A percentile compares a stretch with the other conserved stretches of the same genome.
Conservation (phyloP, 2,888 invertebrate species). For the Melolontha melolontha region DNA sequence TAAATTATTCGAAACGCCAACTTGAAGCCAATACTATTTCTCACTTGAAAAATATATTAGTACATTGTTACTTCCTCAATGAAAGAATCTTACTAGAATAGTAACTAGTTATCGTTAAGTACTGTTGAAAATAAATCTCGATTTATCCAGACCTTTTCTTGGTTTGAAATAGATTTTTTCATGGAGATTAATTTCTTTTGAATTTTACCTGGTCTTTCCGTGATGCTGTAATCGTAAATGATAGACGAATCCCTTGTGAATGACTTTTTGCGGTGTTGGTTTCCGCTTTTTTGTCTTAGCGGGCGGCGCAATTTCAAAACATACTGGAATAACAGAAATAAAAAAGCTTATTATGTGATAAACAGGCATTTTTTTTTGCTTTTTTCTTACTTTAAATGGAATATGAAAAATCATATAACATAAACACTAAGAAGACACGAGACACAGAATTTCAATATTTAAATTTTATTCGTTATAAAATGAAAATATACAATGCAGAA, state of each 20-base stretch:
- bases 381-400: slow-evolving; percentile 5
- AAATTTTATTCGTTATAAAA: background rate
- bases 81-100: no score
- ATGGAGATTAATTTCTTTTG: background rate
- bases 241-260: slow-evolving; percentile 46
- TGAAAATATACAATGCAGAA: background rate
- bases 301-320: slow-evolving; percentile 34
- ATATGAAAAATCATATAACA: background rate
- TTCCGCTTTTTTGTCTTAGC: slow-evolving; percentile 35
- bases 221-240: slow-evolving; percentile 43
- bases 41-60: no score
- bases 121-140: no score
- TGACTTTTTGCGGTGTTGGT: slow-evolving; percentile 44
- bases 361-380: background rate
- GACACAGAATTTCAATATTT: background rate
- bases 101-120: no score
- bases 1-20: no score
- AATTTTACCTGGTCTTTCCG: slow-evolving; percentile 41
- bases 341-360: background rate
- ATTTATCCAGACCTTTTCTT: no score
- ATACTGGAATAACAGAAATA: slow-evolving; percentile 37
- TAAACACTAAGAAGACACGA: background rate
- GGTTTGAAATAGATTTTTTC: no score
- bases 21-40: no score
- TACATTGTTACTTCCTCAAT: no score